Percentiles rank a stretch among this genome's conserved stretches.
Evolutionary conservation across 2,888 invertebrate genomes (phyloP).

Genomic region (Drosophila emarginata): DNA sequence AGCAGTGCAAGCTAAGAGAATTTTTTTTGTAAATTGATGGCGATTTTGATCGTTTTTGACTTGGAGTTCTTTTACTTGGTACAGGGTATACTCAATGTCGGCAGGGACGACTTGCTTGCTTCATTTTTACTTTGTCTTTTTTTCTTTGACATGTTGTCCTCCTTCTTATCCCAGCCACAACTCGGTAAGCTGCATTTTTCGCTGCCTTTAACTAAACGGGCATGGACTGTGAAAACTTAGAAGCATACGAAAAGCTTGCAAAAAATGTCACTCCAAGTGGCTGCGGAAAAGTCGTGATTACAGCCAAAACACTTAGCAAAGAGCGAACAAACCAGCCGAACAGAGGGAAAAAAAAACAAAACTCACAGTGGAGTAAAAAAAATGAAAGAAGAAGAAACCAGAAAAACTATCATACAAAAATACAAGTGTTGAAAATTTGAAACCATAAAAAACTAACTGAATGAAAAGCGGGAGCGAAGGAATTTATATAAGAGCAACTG

Average conservation of each 20-base stretch:
- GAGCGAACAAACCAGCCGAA: constrained; percentile 22
- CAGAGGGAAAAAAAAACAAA: not conserved
- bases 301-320: constrained; percentile 73
- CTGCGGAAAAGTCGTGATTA: constrained; percentile 78
- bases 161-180: not conserved
- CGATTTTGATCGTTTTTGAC: no score
- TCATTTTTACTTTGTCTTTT: no score
- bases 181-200: constrained; percentile 58
- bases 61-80: no score
- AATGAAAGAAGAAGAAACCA: constrained; percentile 29
- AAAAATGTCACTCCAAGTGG: constrained; percentile 70
- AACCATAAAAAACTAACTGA: constrained; percentile 24
- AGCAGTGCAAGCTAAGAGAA: no score
- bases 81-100: no score
- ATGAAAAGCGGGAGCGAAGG: not conserved
- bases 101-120: no score
- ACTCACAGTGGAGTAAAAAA: constrained; percentile 39
- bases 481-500: constrained; percentile 38
- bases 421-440: constrained; percentile 21
- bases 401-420: constrained; percentile 39
- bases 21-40: no score
- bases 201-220: constrained; percentile 55
- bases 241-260: constrained; percentile 36
- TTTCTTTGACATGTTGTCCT: no score
- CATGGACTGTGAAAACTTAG: constrained; percentile 47